phyloP scores from a whole-genome alignment of 2,797 vertebrate genomes.

The Gymnopithys bicolor region DNA sequence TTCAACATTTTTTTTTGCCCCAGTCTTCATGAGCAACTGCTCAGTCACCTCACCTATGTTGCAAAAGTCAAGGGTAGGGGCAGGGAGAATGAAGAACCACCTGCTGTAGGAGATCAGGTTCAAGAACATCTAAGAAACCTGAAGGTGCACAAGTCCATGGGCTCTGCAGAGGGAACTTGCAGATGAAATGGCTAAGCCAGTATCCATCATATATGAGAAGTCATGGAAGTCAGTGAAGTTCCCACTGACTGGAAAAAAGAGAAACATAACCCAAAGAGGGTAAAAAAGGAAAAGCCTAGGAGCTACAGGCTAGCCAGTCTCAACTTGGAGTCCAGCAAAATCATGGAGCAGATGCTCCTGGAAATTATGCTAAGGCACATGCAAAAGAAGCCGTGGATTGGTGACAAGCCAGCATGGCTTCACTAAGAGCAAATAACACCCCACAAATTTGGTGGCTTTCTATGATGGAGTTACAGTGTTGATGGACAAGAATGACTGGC shows the following conservation, averaged over 20 bases:
- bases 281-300: background rate
- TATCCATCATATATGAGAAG: background rate
- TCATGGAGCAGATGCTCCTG: background rate
- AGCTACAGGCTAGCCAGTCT: background rate
- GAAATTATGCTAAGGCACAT: background rate
- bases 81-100: background rate
- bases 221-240: background rate
- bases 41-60: background rate
- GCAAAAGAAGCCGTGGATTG: background rate
- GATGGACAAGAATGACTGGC: background rate
- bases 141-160: background rate
- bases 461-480: background rate
- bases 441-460: background rate
- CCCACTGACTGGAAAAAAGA: background rate
- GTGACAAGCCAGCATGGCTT: background rate
- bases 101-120: background rate
- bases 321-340: background rate
- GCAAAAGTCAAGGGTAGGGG: background rate
- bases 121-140: background rate
- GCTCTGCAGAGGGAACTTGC: background rate
- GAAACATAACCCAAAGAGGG: rapidly evolving
- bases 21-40: background rate
- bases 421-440: background rate
- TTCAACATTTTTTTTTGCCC: background rate
- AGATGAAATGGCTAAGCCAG: background rate